Evolutionary conservation across 2,888 invertebrate genomes (phyloP).

Genomic region (Ecdyonurus torrentis): DNA sequence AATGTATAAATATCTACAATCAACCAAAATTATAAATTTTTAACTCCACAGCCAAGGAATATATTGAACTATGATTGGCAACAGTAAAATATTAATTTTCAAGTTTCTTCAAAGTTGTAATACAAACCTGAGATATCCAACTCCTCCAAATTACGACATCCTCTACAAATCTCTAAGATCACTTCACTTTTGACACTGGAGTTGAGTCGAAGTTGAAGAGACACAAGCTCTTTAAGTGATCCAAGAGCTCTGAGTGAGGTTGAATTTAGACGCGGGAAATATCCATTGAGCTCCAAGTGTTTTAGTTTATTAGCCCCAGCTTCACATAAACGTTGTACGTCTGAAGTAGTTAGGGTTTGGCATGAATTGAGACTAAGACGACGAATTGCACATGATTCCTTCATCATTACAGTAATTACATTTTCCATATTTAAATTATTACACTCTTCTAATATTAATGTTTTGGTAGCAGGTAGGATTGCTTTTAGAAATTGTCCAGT

Average conservation of each 20-base stretch:
- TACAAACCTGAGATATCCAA: constrained; percentile 3
- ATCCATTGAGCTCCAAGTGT: constrained; percentile 17
- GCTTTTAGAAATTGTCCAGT: constrained; percentile 20
- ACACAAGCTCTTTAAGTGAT: constrained; percentile 28
- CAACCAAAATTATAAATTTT: no score
- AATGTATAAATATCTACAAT: no score
- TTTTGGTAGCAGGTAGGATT: constrained; percentile 20
- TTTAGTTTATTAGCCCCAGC: constrained; percentile 16
- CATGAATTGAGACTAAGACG: constrained; percentile 18
- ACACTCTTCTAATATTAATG: constrained; percentile 19
- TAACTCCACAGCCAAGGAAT: no score
- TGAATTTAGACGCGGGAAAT: constrained; percentile 23
- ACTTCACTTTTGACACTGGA: constrained; percentile 34
- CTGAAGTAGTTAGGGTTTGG: constrained; percentile 16
- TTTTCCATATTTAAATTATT: constrained; percentile 15
- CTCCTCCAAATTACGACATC: constrained; percentile 27
- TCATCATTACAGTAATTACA: constrained; percentile 15
- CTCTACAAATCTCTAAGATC: constrained; percentile 30
- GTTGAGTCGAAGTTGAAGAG: constrained; percentile 30
- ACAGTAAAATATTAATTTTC: no score
- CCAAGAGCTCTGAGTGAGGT: constrained; percentile 24
- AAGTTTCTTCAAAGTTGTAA: no score
- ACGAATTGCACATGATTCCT: constrained; percentile 16
- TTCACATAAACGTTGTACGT: constrained; percentile 18
- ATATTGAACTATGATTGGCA: no score